Conservation (phyloP, 2,888 invertebrate species). For the Sycophila texana region DNA sequence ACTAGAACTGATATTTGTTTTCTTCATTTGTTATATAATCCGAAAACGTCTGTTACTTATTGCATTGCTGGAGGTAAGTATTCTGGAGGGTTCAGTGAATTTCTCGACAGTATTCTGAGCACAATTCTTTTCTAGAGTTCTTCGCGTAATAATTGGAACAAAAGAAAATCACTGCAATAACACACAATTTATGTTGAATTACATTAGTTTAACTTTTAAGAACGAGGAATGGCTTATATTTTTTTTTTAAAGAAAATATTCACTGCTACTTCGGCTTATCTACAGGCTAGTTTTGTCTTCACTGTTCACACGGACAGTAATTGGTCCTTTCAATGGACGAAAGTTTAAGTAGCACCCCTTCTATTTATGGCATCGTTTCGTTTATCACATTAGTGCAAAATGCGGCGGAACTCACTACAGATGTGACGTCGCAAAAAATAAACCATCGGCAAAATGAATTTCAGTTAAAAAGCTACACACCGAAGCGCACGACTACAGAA, state of each 20-base stretch:
- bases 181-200: too few relatives aligned
- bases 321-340: slow-evolving; percentile 32
- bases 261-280: not conserved
- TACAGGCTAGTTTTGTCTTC: not conserved
- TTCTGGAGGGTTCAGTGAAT: not conserved
- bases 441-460: too few relatives aligned
- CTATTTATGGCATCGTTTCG: not conserved
- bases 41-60: not conserved
- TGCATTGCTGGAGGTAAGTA: not conserved
- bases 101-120: not conserved
- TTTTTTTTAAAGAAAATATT: not conserved
- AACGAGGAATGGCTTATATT: slow-evolving; percentile 17
- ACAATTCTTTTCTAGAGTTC: not conserved
- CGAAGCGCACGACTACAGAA: too few relatives aligned
- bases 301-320: not conserved
- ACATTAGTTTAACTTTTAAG: not conserved
- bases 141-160: too few relatives aligned
- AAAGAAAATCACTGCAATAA: too few relatives aligned
- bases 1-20: slow-evolving; percentile 16
- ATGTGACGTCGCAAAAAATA: too few relatives aligned
- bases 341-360: slow-evolving; percentile 25
- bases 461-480: too few relatives aligned
- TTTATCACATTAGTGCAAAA: too few relatives aligned
- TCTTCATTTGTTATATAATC: not conserved
- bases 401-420: too few relatives aligned